These are phyloP conservation scores for Auanema sp. DNA, from an alignment of 2,888 invertebrate genomes.

Conservation along the genomic window DNA sequence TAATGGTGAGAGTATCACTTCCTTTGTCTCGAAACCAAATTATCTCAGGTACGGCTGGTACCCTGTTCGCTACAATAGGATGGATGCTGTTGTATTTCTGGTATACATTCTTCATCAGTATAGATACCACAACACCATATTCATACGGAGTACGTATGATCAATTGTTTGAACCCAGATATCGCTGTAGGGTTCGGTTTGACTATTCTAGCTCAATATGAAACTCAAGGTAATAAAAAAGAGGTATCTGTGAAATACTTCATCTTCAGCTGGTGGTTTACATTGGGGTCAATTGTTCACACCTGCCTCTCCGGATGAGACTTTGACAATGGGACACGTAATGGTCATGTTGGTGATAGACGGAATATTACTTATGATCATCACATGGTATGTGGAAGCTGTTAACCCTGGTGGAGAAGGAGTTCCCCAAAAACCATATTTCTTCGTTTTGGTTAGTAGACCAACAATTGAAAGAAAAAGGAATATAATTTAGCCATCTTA, in stretches of 20 bases:
- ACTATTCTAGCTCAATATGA: conserved; percentile 46
- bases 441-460: conserved; percentile 71
- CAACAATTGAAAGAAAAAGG: neutral
- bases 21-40: neutral
- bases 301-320: conserved; percentile 40
- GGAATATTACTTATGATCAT: conserved; percentile 74
- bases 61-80: conserved; percentile 40
- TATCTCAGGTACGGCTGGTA: conserved; percentile 42
- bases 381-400: conserved; percentile 82
- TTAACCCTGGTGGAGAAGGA: conserved; percentile 79
- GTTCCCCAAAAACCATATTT: conserved; percentile 79
- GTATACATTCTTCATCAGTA: conserved; percentile 35
- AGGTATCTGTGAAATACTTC: neutral
- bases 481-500: conserved; percentile 40
- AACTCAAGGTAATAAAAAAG: conserved; percentile 28
- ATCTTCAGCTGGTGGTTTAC: conserved; percentile 37
- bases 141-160: conserved; percentile 26
- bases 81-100: conserved; percentile 56
- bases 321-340: conserved; percentile 38
- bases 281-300: conserved; percentile 36
- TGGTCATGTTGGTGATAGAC: conserved; percentile 43
- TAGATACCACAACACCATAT: conserved; percentile 34
- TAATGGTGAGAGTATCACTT: conserved; percentile 40
- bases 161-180: conserved; percentile 48
- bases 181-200: conserved; percentile 40